Conservation (phyloP, 2,113 vertebrate species). For the Mirza zaza region DNA sequence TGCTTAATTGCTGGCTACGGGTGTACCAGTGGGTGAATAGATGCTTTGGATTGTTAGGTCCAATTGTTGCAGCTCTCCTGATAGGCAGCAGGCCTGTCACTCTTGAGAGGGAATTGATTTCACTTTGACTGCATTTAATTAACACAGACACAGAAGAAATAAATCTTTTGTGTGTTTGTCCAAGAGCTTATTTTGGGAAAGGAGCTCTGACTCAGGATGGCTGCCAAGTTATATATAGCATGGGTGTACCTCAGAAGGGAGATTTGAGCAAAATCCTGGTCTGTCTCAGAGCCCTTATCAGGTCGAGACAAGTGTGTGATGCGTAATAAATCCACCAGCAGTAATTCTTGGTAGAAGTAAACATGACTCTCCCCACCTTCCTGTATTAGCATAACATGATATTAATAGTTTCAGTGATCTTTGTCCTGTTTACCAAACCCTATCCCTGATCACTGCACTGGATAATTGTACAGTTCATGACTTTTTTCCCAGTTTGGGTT, state of each 20-base stretch:
- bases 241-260: not conserved
- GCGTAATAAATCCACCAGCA: not conserved
- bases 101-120: conserved; percentile 49
- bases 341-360: conserved; percentile 6
- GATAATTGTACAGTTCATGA: not conserved
- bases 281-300: not conserved
- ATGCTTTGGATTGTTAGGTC: not conserved
- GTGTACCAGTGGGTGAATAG: not conserved
- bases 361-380: not conserved
- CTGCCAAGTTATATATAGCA: not conserved
- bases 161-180: conserved; percentile 42
- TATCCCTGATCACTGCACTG: not conserved
- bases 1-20: not conserved
- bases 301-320: not conserved
- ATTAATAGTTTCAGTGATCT: not conserved
- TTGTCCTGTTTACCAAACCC: not conserved
- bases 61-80: not conserved
- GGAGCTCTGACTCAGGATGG: not conserved
- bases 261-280: not conserved
- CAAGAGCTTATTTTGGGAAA: conserved; percentile 28
- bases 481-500: not conserved
- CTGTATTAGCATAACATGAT: not conserved
- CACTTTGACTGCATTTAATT: conserved; percentile 54
- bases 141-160: conserved; percentile 50
- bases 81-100: not conserved